phyloP scores from a whole-genome alignment of 2,113 vertebrate genomes.

The Nansenia antarctica region DNA sequence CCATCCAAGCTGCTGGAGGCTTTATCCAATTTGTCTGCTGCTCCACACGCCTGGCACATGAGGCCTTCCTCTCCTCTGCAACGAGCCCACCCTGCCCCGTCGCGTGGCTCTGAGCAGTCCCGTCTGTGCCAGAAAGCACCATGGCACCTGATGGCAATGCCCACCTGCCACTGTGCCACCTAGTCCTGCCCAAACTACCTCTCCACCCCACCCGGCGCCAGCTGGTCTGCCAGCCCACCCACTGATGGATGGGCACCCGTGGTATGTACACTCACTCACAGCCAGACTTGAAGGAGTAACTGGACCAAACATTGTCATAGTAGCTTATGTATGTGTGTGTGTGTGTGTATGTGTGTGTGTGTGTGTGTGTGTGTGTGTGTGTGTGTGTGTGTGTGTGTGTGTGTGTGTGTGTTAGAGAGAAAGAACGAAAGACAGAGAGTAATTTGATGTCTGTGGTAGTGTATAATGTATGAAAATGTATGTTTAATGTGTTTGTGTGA shows the following conservation, averaged over 20 bases:
- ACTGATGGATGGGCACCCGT: conserved; percentile 54
- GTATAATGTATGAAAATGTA: too few relatives aligned
- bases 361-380: too few relatives aligned
- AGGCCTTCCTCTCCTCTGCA: conserved; percentile 27
- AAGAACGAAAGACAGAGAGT: not conserved
- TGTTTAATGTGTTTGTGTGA: too few relatives aligned
- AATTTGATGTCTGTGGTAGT: too few relatives aligned
- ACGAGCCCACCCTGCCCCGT: conserved; percentile 10
- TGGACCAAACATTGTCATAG: conserved; percentile 21
- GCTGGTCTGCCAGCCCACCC: conserved; percentile 58
- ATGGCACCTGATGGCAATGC: conserved; percentile 47
- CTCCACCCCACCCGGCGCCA: conserved; percentile 52
- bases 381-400: not conserved
- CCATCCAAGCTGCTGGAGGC: conserved; percentile 49
- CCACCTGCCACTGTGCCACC: conserved; percentile 57
- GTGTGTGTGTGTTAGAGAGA: not conserved
- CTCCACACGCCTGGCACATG: conserved; percentile 30
- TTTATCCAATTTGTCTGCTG: conserved; percentile 61
- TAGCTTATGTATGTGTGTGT: not conserved
- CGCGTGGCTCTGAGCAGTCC: conserved; percentile 20
- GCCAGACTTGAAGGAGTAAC: conserved; percentile 28
- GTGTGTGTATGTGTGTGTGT: not conserved
- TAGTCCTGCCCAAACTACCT: conserved; percentile 46
- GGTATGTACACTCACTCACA: conserved; percentile 41
- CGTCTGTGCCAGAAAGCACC: conserved; percentile 52